Evolutionary conservation across 2,888 invertebrate species (phyloP).

Genomic region (Campoplex capitator): DNA sequence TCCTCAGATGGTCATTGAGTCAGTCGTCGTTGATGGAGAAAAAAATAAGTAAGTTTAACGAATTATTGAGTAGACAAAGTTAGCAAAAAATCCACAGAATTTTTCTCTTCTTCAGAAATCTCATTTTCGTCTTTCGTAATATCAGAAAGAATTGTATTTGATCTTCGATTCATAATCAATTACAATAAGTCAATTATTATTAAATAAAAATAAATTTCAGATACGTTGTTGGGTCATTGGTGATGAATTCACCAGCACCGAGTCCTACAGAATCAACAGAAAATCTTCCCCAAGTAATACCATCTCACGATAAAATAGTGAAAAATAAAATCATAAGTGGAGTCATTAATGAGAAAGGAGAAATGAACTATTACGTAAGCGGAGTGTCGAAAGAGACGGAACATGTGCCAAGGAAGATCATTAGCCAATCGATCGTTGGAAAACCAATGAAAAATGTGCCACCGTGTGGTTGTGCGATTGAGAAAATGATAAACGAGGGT

Average conservation of each 20-base stretch:
- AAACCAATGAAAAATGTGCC: slow-evolving; percentile 75
- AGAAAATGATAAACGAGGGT: slow-evolving; percentile 71
- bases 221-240: slow-evolving; percentile 76
- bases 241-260: slow-evolving; percentile 77
- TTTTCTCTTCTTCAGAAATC: not conserved
- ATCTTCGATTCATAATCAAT: not conserved
- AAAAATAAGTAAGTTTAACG: slow-evolving; percentile 69
- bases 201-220: slow-evolving; percentile 56
- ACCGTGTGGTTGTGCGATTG: slow-evolving; percentile 77
- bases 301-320: slow-evolving; percentile 74
- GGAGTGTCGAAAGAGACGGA: slow-evolving; percentile 72
- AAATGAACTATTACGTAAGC: slow-evolving; percentile 72
- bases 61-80: no score
- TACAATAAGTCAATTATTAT: not conserved
- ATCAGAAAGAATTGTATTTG: not conserved
- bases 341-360: slow-evolving; percentile 71
- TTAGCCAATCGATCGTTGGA: slow-evolving; percentile 35
- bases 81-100: not conserved
- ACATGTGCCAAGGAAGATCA: slow-evolving; percentile 69
- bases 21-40: slow-evolving; percentile 71
- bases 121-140: not conserved
- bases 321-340: slow-evolving; percentile 70
- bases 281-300: slow-evolving; percentile 72
- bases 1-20: slow-evolving; percentile 76
- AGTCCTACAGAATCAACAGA: slow-evolving; percentile 72